Conservation (phyloP, 2,113 vertebrate species). For the Microcebus ravelobensis region DNA sequence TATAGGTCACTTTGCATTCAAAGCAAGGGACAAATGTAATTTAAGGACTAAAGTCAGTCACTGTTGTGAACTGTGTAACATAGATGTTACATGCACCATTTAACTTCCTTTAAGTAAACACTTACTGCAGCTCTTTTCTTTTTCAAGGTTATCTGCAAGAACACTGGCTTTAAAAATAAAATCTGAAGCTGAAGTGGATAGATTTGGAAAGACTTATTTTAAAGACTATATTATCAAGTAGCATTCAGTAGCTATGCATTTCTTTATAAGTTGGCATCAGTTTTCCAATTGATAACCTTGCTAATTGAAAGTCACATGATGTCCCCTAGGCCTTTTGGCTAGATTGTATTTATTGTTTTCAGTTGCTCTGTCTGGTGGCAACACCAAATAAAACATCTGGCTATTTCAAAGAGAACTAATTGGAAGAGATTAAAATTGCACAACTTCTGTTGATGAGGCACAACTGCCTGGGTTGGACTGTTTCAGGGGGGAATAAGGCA, state of each 20-base stretch:
- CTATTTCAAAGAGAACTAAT: neutral
- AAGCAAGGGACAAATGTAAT: slow-evolving; percentile 53
- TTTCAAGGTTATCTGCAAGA: slow-evolving; percentile 11
- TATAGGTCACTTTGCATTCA: slow-evolving; percentile 26
- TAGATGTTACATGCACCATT: slow-evolving; percentile 50
- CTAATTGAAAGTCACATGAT: neutral
- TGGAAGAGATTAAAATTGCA: slow-evolving; percentile 12
- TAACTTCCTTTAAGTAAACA: slow-evolving; percentile 59
- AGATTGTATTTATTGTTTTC: neutral
- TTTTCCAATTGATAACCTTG: neutral
- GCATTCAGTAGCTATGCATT: neutral
- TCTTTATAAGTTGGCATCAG: neutral
- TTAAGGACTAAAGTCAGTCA: slow-evolving; percentile 36
- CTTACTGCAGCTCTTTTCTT: neutral
- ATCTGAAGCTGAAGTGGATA: neutral
- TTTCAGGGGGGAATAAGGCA: neutral
- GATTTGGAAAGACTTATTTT: slow-evolving; percentile 30
- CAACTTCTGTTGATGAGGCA: slow-evolving; percentile 25
- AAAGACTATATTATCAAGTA: neutral
- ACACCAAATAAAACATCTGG: slow-evolving; percentile 60
- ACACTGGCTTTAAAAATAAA: slow-evolving; percentile 25
- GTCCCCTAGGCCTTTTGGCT: neutral
- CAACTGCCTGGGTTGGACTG: neutral
- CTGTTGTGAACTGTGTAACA: neutral
- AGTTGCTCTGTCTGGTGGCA: neutral